A percentile compares a stretch with the other conserved stretches of the same genome.
These are phyloP conservation scores for Malacoraja senta DNA, from an alignment of 2,797 vertebrate species.

Conservation along the genomic window DNA sequence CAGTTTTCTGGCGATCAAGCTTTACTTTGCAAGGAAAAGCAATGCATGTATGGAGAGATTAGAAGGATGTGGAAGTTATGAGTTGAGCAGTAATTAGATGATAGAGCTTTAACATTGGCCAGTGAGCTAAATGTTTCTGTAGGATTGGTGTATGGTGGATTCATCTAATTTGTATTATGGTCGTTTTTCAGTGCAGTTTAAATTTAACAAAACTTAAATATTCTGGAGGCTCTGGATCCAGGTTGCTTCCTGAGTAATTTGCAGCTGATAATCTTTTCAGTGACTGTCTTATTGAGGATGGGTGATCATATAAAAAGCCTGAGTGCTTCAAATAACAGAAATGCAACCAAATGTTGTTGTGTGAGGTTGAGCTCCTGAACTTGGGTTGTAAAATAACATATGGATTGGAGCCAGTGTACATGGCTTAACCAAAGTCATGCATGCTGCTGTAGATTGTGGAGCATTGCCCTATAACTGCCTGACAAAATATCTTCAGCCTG, in stretches of 20 bases:
- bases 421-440: not conserved
- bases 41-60: not conserved
- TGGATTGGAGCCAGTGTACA: not conserved
- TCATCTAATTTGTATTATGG: not conserved
- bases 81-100: not conserved
- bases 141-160: not conserved
- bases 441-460: not conserved
- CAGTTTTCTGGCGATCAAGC: not conserved
- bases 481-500: too few species aligned
- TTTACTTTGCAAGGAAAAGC: not conserved
- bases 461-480: too few species aligned
- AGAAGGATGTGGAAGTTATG: not conserved
- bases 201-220: not conserved
- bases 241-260: not conserved
- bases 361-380: not conserved
- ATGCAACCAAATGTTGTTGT: not conserved
- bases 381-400: not conserved
- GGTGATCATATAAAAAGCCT: not conserved
- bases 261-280: not conserved
- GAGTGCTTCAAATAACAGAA: not conserved
- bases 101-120: not conserved
- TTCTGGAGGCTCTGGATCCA: not conserved
- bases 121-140: not conserved
- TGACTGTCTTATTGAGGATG: not conserved
- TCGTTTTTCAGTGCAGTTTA: not conserved